Evolutionary conservation across 2,888 invertebrate genomes (phyloP).

Genomic region (Torymus auratus): DNA sequence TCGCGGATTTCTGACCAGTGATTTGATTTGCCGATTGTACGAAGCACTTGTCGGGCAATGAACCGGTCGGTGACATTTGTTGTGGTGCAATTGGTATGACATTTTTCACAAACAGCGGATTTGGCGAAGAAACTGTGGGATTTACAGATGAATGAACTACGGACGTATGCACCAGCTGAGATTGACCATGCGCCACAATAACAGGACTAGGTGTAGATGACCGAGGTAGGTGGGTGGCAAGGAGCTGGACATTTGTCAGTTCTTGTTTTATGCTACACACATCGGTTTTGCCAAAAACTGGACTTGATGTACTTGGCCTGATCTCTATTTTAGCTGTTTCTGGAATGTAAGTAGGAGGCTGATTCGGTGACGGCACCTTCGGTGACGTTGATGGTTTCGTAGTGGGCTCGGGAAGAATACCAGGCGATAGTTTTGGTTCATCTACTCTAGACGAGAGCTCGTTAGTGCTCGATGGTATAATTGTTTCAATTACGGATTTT

Average conservation of each 20-base stretch:
- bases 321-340: constrained; percentile 75
- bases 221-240: constrained; percentile 82
- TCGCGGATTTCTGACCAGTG: constrained; percentile 59
- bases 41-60: constrained; percentile 33
- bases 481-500: constrained; percentile 73
- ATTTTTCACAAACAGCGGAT: constrained; percentile 70
- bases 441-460: constrained; percentile 69
- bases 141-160: constrained; percentile 64
- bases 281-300: constrained; percentile 63
- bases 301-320: constrained; percentile 61
- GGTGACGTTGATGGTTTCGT: constrained; percentile 75
- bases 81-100: constrained; percentile 68
- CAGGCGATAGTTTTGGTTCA: constrained; percentile 73
- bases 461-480: constrained; percentile 69
- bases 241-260: constrained; percentile 80
- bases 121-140: constrained; percentile 62
- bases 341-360: constrained; percentile 74
- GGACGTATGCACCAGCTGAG: constrained; percentile 68
- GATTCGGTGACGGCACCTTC: constrained; percentile 75
- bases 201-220: constrained; percentile 78
- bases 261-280: constrained; percentile 64
- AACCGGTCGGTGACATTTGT: constrained; percentile 57
- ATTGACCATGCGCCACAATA: constrained; percentile 74
- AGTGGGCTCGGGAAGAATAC: constrained; percentile 70
- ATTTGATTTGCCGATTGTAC: constrained; percentile 38